Evolutionary conservation across 2,113 vertebrate species (phyloP).

Genomic region (Beaufortia kweichowensis): DNA sequence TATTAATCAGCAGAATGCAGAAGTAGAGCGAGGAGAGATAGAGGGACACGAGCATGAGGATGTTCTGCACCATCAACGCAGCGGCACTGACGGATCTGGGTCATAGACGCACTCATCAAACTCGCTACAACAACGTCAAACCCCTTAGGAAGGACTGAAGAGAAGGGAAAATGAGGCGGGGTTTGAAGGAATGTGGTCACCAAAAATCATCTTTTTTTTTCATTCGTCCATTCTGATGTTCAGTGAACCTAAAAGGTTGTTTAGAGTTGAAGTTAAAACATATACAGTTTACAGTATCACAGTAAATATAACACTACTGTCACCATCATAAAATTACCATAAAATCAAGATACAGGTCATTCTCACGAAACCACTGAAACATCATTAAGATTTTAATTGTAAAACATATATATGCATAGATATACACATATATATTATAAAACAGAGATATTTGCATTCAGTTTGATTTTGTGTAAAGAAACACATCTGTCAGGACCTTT

Average conservation of each 20-base stretch:
- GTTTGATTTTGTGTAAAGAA: too few species aligned
- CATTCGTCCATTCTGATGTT: not conserved
- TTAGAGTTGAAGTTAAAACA: not conserved
- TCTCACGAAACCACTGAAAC: too few species aligned
- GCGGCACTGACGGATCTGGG: conserved; percentile 75
- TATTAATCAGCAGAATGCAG: conserved; percentile 42
- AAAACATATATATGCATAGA: too few species aligned
- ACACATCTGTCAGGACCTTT: too few species aligned
- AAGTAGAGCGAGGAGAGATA: conserved; percentile 40
- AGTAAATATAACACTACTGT: not conserved
- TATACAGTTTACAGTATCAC: not conserved
- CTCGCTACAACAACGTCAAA: conserved; percentile 14
- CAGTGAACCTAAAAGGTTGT: not conserved
- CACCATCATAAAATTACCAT: too few species aligned
- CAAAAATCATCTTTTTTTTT: not conserved
- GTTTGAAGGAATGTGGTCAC: not conserved
- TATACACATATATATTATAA: too few species aligned
- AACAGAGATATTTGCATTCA: too few species aligned
- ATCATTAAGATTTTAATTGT: too few species aligned
- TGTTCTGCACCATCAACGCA: conserved; percentile 42
- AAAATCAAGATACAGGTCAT: too few species aligned
- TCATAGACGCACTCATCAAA: conserved; percentile 55
- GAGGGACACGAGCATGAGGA: conserved; percentile 35
- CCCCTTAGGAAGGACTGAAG: conserved; percentile 15
- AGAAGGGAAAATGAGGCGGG: not conserved